Percentiles rank a stretch among this genome's conserved stretches.
phyloP scores from a whole-genome alignment of 2,113 vertebrate species.

The Salminus brasiliensis region DNA sequence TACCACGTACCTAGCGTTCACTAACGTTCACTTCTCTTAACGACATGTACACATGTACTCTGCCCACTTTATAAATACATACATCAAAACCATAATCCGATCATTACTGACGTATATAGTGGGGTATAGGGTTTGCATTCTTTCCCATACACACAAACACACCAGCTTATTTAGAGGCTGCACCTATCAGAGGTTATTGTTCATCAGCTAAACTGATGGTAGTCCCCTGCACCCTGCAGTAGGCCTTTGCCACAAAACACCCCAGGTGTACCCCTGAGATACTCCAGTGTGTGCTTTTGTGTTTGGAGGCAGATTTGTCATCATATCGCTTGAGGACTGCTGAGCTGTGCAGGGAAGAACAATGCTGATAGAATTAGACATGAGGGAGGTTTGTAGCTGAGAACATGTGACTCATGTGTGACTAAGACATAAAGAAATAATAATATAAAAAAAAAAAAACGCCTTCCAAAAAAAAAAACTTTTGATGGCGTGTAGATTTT shows the following conservation, averaged over 20 bases:
- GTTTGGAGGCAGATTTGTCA: slow-evolving; percentile 34
- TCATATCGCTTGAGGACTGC: slow-evolving; percentile 42
- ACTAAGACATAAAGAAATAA: background rate
- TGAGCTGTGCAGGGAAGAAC: slow-evolving; percentile 24
- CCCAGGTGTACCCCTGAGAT: background rate
- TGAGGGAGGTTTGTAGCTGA: background rate
- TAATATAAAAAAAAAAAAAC: background rate
- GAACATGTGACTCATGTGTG: background rate
- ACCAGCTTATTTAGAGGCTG: background rate
- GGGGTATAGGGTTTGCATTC: no score
- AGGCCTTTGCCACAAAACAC: background rate
- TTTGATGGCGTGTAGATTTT: background rate
- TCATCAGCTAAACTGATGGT: background rate
- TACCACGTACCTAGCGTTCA: no score
- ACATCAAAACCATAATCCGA: no score
- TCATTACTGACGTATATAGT: no score
- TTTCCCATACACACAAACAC: no score
- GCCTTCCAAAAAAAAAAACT: background rate
- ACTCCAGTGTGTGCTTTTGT: background rate
- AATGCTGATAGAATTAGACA: background rate
- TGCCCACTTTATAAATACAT: no score
- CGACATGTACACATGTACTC: no score
- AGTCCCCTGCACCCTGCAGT: background rate
- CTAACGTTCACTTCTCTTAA: no score
- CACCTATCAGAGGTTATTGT: background rate